Evolutionary conservation across 1,140 invertebrate species (phyloP).

Genomic region (Protaetia brevitarsis): DNA sequence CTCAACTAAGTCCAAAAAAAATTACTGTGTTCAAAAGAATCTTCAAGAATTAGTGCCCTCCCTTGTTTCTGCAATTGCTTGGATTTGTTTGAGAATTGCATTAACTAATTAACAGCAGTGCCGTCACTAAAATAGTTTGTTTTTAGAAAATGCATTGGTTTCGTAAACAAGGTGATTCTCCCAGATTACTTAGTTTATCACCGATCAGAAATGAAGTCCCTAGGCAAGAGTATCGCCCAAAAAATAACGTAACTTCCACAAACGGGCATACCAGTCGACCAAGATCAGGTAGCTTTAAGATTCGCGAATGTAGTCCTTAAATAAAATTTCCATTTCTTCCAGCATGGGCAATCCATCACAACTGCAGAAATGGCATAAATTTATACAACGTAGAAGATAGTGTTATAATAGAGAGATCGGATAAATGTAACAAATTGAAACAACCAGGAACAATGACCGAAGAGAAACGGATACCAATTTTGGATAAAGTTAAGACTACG

Average conservation of each 20-base stretch:
- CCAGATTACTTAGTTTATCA: constrained; percentile 65
- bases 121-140: not conserved
- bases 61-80: too few species aligned
- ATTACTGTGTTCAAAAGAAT: too few species aligned
- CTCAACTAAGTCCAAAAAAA: too few species aligned
- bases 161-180: constrained; percentile 62
- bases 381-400: constrained; percentile 64
- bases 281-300: constrained; percentile 49
- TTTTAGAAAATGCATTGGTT: constrained; percentile 64
- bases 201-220: constrained; percentile 52
- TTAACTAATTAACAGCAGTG: too few species aligned
- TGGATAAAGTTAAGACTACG: constrained; percentile 69
- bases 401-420: constrained; percentile 55
- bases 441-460: constrained; percentile 49
- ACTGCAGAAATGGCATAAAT: constrained; percentile 64
- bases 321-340: constrained; percentile 37
- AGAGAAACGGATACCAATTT: constrained; percentile 66
- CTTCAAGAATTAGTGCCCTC: too few species aligned
- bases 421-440: constrained; percentile 50
- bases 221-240: not conserved
- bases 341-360: constrained; percentile 62
- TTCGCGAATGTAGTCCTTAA: not conserved
- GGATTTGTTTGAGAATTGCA: too few species aligned
- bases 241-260: not conserved
- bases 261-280: constrained; percentile 44